Evolutionary conservation across 2,113 vertebrate species (phyloP), one percentile per base, ranked within the genome.

Genomic region (Loxodonta africana): DNA sequence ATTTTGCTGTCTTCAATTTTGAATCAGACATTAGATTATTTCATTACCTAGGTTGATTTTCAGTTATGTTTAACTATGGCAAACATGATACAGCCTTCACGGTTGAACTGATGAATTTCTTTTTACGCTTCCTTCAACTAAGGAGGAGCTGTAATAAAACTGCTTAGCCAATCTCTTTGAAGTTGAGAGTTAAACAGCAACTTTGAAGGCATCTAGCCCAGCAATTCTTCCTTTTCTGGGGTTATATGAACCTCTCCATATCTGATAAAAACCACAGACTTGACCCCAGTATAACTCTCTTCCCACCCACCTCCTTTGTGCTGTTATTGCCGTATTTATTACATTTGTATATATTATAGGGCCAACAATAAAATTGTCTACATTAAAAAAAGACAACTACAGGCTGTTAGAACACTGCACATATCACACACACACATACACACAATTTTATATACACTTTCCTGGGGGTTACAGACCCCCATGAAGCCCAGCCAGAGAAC

Each of bases 11-110:
- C 44, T 71, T 53, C 82, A 76, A 67, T 83, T 93, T 89, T 74
- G 91, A 93, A 83, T 85, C 44, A 78, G 63, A 80, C 11, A 67
- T 65, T 93, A 48, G 26, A 62, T 95, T 88, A 88, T 60, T 48
- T 83, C 78, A 81, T 88, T 84, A 23, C 65, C 81, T 21, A 69
- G 21, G 44, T 69, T 60, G 23, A 88, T 88, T 92, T 98, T 92
- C 73, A 93, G 78, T 88, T 88, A 82, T n/a, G 71, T 17, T 63
- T 80, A 30, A 69, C 1, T 37, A n/a, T 91, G 20, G 12, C 30
- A 71, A 88, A 92, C 77, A 82, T n/a, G 28, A 94, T 80, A 87
- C 2, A 74, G 67, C 20, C 69, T 89, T 91, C 44, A 8, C 62
- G 83, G 1, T 23, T 8, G 91, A 93, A 67, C 78, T 91, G 69